Conservation (phyloP, 1,140 invertebrate species). For the Temnothorax longispinosus region DNA sequence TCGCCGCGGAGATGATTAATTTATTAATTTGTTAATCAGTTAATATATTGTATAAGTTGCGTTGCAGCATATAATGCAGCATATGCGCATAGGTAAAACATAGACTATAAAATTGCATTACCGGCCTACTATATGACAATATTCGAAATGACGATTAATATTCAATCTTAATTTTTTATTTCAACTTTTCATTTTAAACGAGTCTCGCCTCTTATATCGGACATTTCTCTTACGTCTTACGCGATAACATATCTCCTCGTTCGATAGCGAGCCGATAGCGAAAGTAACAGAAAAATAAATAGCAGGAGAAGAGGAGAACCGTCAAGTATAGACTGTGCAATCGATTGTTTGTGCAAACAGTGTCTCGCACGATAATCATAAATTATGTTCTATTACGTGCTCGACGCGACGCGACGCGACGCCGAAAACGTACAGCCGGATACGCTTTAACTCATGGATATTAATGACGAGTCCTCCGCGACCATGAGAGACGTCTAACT, state of each 20-base stretch:
- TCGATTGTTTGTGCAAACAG: conserved; percentile 20
- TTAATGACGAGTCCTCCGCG: conserved; percentile 56
- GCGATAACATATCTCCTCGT: not conserved
- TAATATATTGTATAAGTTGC: not conserved
- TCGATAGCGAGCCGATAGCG: not conserved
- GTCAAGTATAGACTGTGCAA: not conserved
- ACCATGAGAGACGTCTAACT: conserved; percentile 35
- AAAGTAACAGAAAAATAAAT: not conserved
- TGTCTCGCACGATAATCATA: conserved; percentile 11
- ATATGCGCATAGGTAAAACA: not conserved
- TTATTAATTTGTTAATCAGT: not conserved
- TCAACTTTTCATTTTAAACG: not conserved
- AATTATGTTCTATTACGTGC: conserved; percentile 13
- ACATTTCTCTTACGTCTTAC: not conserved
- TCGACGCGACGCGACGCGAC: too few species aligned
- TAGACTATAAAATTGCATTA: not conserved
- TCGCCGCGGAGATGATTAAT: not conserved
- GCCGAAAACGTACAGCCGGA: conserved; percentile 54
- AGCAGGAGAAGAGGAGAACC: too few species aligned
- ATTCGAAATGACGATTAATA: too few species aligned
- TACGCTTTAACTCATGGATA: conserved; percentile 69
- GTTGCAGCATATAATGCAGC: not conserved
- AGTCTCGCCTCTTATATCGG: not conserved
- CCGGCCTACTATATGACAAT: not conserved
- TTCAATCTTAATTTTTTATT: not conserved